Conservation (phyloP, 2,888 invertebrate genomes). For the Melanostoma mellinum region DNA sequence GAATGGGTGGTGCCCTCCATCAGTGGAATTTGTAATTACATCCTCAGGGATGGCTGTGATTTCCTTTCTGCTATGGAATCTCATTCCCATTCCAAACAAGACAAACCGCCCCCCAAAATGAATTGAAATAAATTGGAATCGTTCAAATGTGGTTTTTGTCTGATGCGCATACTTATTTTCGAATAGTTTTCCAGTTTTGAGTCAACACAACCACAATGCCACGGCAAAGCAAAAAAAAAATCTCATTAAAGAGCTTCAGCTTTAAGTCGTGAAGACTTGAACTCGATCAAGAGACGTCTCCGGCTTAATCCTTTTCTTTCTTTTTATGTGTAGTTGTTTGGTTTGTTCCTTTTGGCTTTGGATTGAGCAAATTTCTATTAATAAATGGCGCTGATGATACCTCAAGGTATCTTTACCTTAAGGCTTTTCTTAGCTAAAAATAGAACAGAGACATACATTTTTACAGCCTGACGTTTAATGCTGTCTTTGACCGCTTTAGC, state of each 20-base stretch:
- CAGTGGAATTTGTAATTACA: constrained; percentile 68
- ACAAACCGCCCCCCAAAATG: constrained; percentile 37
- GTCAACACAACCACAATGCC: background rate
- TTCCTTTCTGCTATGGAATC: constrained; percentile 35
- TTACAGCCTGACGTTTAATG: constrained; percentile 35
- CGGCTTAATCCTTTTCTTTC: background rate
- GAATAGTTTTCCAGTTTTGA: constrained; percentile 23
- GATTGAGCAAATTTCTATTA: constrained; percentile 64
- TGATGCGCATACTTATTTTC: constrained; percentile 4
- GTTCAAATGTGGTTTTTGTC: constrained; percentile 39
- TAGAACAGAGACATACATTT: constrained; percentile 69
- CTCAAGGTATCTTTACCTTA: constrained; percentile 46
- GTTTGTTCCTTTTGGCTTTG: constrained; percentile 4
- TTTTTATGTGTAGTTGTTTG: background rate
- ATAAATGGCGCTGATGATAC: constrained; percentile 72
- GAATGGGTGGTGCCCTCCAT: constrained; percentile 52
- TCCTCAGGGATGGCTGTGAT: constrained; percentile 59
- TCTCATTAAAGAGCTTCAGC: constrained; percentile 57
- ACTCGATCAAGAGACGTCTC: constrained; percentile 26
- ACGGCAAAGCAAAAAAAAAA: constrained; percentile 9
- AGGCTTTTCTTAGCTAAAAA: constrained; percentile 40
- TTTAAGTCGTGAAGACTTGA: constrained; percentile 28
- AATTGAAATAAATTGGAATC: constrained; percentile 63
- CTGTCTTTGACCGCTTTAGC: constrained; percentile 48
- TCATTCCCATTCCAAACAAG: constrained; percentile 31